Evolutionary conservation across 2,113 vertebrate genomes (phyloP).

Genomic region (Tympanuchus pallidicinctus): DNA sequence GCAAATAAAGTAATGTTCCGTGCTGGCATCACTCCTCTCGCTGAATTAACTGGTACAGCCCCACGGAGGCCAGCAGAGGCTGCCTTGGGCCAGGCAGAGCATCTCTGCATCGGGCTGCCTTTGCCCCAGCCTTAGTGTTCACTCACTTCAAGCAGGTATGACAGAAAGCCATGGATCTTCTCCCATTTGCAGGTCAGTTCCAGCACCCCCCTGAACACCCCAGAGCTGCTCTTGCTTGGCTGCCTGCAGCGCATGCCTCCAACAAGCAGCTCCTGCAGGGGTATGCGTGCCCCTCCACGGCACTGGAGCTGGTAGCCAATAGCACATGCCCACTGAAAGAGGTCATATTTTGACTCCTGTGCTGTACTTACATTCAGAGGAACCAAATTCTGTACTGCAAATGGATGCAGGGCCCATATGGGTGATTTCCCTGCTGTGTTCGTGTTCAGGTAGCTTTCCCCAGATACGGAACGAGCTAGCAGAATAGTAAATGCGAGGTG

Average conservation of each 20-base stretch:
- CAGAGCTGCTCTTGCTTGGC: fast-evolving
- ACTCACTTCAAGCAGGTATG: neutral
- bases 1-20: neutral
- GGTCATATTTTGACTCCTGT: neutral
- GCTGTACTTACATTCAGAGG: neutral
- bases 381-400: neutral
- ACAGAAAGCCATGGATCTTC: neutral
- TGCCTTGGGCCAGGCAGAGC: neutral
- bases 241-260: neutral
- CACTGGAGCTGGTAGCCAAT: no score
- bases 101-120: neutral
- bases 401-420: fast-evolving
- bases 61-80: neutral
- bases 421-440: neutral
- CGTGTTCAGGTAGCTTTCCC: neutral
- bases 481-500: neutral
- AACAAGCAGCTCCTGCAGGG: neutral
- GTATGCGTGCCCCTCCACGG: neutral
- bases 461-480: neutral
- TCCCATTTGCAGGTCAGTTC: neutral
- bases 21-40: neutral
- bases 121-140: neutral
- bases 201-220: neutral
- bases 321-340: neutral
- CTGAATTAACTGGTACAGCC: neutral